A percentile compares a stretch with the other conserved stretches of the same genome.
Evolutionary conservation across 1,140 invertebrate species (phyloP).

Genomic region (Calliphora vicina): DNA sequence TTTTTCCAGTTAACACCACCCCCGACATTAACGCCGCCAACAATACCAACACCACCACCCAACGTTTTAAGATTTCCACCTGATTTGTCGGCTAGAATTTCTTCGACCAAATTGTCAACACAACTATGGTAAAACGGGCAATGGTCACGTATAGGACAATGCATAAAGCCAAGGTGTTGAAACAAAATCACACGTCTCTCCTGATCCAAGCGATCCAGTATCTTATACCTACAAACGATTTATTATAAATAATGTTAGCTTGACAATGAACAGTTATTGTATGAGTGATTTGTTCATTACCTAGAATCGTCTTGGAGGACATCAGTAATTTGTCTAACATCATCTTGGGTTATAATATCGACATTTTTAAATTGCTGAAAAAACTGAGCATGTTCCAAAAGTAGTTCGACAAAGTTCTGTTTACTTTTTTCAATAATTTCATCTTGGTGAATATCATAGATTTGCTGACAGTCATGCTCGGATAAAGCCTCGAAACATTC

Average conservation of each 20-base stretch:
- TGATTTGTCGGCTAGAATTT: slow-evolving; percentile 75
- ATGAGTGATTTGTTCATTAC: too few relatives aligned
- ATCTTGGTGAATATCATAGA: slow-evolving; percentile 94
- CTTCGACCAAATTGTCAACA: slow-evolving; percentile 85
- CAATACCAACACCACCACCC: not conserved
- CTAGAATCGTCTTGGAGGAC: slow-evolving; percentile 90
- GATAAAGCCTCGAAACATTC: slow-evolving; percentile 93
- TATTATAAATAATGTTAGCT: too few relatives aligned
- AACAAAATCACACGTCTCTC: slow-evolving; percentile 93
- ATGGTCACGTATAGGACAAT: slow-evolving; percentile 92
- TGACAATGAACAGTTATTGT: too few relatives aligned
- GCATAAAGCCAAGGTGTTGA: slow-evolving; percentile 94
- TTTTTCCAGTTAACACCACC: slow-evolving; percentile 70
- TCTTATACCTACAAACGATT: slow-evolving; percentile 77
- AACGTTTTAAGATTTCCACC: slow-evolving; percentile 59
- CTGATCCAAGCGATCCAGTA: slow-evolving; percentile 91
- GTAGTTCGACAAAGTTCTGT: slow-evolving; percentile 90
- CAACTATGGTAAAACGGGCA: slow-evolving; percentile 91
- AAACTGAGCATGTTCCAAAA: slow-evolving; percentile 92
- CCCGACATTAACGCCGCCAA: slow-evolving; percentile 61
- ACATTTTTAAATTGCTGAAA: slow-evolving; percentile 94
- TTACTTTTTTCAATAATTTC: slow-evolving; percentile 91
- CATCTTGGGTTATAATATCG: slow-evolving; percentile 92
- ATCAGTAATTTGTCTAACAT: slow-evolving; percentile 93
- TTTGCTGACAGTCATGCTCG: slow-evolving; percentile 88